These are phyloP conservation scores for Pseudoips prasinana DNA, from an alignment of 2,888 invertebrate genomes.

Conservation along the genomic window DNA sequence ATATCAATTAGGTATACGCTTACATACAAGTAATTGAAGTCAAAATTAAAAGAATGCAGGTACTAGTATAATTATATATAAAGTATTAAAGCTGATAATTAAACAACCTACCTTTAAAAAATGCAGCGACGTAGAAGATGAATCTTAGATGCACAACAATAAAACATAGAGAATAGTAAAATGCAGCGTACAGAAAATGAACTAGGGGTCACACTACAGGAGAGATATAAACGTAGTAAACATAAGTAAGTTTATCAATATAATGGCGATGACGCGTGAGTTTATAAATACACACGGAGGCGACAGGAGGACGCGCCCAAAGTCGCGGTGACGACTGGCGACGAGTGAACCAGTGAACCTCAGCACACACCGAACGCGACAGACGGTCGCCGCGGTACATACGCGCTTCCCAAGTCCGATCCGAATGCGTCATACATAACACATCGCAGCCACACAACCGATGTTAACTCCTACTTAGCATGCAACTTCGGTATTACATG, in stretches of 20 bases:
- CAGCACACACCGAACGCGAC: conserved; percentile 47
- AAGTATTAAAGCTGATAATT: too few relatives aligned
- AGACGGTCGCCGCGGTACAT: conserved; percentile 55
- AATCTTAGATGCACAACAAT: conserved; percentile 13
- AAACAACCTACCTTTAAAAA: conserved; percentile 20
- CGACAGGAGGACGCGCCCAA: conserved; percentile 75
- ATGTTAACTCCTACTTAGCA: conserved; percentile 59
- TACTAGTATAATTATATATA: too few relatives aligned
- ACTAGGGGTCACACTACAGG: conserved; percentile 19
- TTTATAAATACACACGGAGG: conserved; percentile 71
- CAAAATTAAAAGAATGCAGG: too few relatives aligned
- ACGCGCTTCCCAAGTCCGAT: conserved; percentile 53
- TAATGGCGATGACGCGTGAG: conserved; percentile 62
- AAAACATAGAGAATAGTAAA: conserved; percentile 3
- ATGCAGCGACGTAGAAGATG: conserved; percentile 13
- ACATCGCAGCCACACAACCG: conserved; percentile 48
- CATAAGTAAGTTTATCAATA: conserved; percentile 57
- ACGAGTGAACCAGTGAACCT: conserved; percentile 51
- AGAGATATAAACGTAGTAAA: conserved; percentile 41
- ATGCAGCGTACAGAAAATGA: conserved; percentile 9
- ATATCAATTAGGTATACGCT: too few relatives aligned
- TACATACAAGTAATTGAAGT: too few relatives aligned
- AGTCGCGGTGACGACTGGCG: conserved; percentile 62
- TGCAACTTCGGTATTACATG: conserved; percentile 48
- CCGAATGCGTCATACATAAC: conserved; percentile 69